Conservation (phyloP, 2,797 vertebrate genomes). For the Mico argentatus region DNA sequence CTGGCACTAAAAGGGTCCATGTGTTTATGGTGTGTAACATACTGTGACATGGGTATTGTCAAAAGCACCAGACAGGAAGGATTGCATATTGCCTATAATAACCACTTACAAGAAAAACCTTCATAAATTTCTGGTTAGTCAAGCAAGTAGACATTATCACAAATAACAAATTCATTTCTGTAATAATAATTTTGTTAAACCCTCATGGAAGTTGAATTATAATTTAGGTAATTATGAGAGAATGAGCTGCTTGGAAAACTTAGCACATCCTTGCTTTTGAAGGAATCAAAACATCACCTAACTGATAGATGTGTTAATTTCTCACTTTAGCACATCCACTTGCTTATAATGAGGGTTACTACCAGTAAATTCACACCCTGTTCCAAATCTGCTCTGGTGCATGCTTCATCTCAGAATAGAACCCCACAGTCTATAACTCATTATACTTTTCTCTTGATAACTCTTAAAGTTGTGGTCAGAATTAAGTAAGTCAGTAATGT, state of each 20-base stretch:
- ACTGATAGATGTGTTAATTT: not conserved
- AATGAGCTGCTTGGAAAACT: not conserved
- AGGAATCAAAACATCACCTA: not conserved
- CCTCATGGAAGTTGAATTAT: not conserved
- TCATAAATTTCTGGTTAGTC: not conserved
- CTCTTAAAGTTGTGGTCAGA: not conserved
- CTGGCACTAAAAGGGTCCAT: not conserved
- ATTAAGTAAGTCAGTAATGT: not conserved
- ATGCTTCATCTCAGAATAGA: constrained; percentile 4
- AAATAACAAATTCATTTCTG: not conserved
- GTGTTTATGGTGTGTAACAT: not conserved
- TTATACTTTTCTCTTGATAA: not conserved
- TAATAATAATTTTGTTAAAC: constrained; percentile 2
- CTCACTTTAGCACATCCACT: not conserved
- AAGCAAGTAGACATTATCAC: not conserved
- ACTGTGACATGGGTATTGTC: not conserved
- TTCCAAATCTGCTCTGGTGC: not conserved
- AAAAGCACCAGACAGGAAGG: not conserved
- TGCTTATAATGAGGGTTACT: not conserved
- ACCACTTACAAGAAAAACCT: not conserved
- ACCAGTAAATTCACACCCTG: not conserved
- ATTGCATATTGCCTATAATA: not conserved
- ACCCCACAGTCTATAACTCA: not conserved
- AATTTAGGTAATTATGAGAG: not conserved
- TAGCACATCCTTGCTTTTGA: not conserved